Percentiles rank a stretch among this genome's conserved stretches.
These are phyloP conservation scores for Rallus limicola DNA, from an alignment of 2,113 vertebrate species.

Conservation along the genomic window DNA sequence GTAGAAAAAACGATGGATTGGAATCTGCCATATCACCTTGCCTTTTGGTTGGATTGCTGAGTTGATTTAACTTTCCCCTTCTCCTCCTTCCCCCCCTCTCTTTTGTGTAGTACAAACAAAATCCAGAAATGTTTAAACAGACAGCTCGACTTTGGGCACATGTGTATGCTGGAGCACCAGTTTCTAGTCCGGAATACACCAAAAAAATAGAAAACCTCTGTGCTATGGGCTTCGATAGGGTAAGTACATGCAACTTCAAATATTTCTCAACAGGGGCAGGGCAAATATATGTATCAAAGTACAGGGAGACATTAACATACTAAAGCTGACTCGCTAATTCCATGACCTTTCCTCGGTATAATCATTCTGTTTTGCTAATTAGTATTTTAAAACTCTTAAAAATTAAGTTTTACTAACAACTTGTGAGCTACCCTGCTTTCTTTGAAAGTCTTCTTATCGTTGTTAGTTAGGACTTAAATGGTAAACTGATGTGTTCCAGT, in stretches of 20 bases:
- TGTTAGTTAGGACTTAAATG: not conserved
- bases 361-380: not conserved
- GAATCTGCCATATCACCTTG: not conserved
- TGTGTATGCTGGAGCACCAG: conserved; percentile 93
- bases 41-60: not conserved
- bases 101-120: conserved; percentile 93
- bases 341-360: not conserved
- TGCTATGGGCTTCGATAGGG: conserved; percentile 99
- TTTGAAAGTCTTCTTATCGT: not conserved
- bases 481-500: not conserved
- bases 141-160: conserved; percentile 97
- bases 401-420: fast-evolving
- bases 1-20: not conserved
- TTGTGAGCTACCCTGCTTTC: not conserved
- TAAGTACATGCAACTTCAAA: conserved; percentile 72
- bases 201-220: conserved; percentile 99
- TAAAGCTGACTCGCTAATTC: not conserved
- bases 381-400: not conserved
- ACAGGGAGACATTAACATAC: not conserved
- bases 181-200: conserved; percentile 95
- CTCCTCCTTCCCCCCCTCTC: not conserved
- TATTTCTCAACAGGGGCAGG: not conserved
- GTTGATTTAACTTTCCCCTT: conserved; percentile 27
- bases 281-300: not conserved
- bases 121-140: conserved; percentile 99